A percentile compares a stretch with the other conserved stretches of the same genome.
These are phyloP conservation scores for Ciconia stormi DNA, from an alignment of 2,113 vertebrate genomes.

Conservation along the genomic window DNA sequence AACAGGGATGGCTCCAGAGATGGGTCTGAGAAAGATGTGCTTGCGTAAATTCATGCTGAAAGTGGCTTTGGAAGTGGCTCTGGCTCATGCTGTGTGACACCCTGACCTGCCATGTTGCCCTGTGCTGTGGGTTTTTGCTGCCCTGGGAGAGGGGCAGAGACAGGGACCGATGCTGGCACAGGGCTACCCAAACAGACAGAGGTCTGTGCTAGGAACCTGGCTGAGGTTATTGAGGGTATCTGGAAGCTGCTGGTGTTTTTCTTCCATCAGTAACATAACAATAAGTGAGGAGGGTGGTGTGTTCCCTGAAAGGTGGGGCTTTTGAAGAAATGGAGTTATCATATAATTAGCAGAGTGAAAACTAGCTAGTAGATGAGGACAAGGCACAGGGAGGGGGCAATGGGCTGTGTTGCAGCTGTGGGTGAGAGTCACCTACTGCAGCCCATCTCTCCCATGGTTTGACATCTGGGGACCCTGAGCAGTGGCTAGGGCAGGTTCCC, in stretches of 20 bases:
- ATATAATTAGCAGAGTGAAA: background rate
- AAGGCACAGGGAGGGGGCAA: background rate
- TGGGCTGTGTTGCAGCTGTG: background rate
- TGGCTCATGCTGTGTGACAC: background rate
- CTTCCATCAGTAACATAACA: background rate
- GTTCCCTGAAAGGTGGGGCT: background rate
- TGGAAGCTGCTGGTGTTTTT: background rate
- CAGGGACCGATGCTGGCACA: background rate
- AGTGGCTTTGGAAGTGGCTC: background rate
- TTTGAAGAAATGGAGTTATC: background rate
- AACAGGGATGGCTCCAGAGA: background rate
- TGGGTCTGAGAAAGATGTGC: background rate
- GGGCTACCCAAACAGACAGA: background rate
- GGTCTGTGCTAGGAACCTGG: background rate
- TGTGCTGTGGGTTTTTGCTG: background rate
- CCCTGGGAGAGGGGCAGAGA: background rate
- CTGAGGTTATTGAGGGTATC: background rate
- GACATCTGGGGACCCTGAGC: background rate
- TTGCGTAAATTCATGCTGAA: accelerated
- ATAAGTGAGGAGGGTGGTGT: too few species aligned
- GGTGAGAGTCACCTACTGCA: background rate
- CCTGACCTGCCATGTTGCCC: background rate
- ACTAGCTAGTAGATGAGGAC: background rate
- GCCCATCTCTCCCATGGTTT: background rate
- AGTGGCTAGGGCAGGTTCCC: background rate